These are phyloP conservation scores for Drosophila incognita DNA, from an alignment of 2,888 invertebrate species.

Conservation along the genomic window DNA sequence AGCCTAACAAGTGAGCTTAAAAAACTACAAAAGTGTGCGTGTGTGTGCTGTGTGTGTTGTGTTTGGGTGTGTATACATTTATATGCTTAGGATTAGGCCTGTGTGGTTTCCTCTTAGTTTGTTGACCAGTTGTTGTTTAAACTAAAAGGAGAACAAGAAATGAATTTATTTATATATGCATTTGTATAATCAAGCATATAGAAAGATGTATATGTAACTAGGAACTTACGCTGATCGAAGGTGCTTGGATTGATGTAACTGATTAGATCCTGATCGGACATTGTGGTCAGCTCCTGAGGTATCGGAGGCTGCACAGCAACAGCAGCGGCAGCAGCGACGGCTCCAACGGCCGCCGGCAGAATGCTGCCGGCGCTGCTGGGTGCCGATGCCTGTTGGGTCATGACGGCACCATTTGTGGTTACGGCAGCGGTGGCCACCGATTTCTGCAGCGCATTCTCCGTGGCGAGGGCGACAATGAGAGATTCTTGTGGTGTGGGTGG, in stretches of 20 bases:
- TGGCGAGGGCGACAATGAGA: constrained; percentile 84
- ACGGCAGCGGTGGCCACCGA: constrained; percentile 82
- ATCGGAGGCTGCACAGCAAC: constrained; percentile 86
- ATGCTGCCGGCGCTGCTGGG: constrained; percentile 66
- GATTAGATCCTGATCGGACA: constrained; percentile 94
- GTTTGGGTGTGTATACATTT: constrained; percentile 11
- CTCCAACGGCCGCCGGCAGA: constrained; percentile 69
- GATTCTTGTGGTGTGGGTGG: constrained; percentile 84
- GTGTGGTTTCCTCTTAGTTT: constrained; percentile 52
- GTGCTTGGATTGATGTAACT: constrained; percentile 95
- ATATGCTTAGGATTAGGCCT: constrained; percentile 53
- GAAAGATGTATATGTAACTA: too few species aligned
- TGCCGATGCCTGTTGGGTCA: constrained; percentile 80
- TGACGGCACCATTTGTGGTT: constrained; percentile 77
- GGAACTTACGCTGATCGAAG: constrained; percentile 91
- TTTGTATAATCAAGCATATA: neutral
- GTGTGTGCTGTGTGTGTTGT: constrained; percentile 21
- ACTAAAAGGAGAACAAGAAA: constrained; percentile 41
- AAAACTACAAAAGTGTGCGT: constrained; percentile 25
- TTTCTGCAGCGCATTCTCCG: constrained; percentile 83
- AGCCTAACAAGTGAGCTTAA: constrained; percentile 38
- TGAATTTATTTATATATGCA: neutral
- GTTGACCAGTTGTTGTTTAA: constrained; percentile 50
- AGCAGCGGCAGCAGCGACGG: constrained; percentile 82
- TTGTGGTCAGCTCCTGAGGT: constrained; percentile 91